phyloP scores from a whole-genome alignment of 2,888 invertebrate genomes.

The Drosophila paranaensis region DNA sequence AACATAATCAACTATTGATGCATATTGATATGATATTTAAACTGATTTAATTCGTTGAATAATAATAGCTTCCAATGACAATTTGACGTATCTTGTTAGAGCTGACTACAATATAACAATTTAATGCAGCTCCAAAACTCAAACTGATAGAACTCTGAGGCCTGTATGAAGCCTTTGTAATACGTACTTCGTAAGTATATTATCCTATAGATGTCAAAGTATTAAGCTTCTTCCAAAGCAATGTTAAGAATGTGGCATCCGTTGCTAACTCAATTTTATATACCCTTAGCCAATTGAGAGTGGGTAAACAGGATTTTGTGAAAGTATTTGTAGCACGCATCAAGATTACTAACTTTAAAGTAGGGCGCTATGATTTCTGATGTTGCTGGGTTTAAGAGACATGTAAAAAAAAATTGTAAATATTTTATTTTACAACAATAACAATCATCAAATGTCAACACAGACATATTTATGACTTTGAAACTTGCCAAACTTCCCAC shows the following conservation, averaged over 20 bases:
- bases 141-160: not conserved
- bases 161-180: not conserved
- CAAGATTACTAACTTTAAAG: not conserved
- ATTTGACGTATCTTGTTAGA: not conserved
- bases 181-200: not conserved
- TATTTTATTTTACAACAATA: too few species aligned
- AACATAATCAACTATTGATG: not conserved
- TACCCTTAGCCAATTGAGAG: not conserved
- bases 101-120: not conserved
- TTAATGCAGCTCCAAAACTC: not conserved
- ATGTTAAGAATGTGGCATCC: constrained; percentile 1
- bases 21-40: not conserved
- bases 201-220: not conserved
- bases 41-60: not conserved
- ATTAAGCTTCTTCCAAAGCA: not conserved
- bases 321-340: not conserved
- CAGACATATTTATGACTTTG: not conserved
- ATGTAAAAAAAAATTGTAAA: too few species aligned
- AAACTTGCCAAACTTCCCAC: not conserved
- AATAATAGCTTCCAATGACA: not conserved
- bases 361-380: not conserved
- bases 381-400: not conserved
- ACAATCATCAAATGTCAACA: too few species aligned
- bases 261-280: not conserved
- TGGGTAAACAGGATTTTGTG: not conserved